Evolutionary conservation across 1,140 invertebrate genomes (phyloP).

Genomic region (Drosophila sechellia): DNA sequence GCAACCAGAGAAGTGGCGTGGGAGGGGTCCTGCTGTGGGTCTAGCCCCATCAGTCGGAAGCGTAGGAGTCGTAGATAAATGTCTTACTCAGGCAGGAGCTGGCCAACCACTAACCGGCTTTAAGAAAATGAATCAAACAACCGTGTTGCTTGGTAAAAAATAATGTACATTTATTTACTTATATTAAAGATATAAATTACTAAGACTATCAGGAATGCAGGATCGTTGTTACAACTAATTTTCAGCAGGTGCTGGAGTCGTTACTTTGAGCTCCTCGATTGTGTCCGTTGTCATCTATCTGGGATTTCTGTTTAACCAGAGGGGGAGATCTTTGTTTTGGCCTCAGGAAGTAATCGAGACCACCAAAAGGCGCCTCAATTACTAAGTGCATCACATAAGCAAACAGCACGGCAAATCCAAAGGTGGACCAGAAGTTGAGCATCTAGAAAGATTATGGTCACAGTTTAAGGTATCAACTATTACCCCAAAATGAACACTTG

Average conservation of each 20-base stretch:
- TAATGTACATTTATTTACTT: conserved; percentile 3
- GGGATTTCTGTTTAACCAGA: not conserved
- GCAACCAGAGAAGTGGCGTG: conserved; percentile 51
- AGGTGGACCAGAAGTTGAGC: conserved; percentile 37
- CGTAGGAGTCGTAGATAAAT: conserved; percentile 62
- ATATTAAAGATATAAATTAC: not conserved
- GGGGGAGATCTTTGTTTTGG: not conserved
- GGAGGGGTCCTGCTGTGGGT: not conserved
- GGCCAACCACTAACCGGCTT: not conserved
- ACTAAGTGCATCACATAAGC: conserved; percentile 29
- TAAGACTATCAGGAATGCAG: not conserved
- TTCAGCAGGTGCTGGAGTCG: not conserved
- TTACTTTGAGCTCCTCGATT: not conserved
- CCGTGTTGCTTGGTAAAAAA: not conserved
- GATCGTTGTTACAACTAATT: not conserved
- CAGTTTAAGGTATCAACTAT: not conserved
- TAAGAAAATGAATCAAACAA: not conserved
- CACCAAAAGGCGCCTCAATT: conserved; percentile 44
- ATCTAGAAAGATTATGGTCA: conserved; percentile 9
- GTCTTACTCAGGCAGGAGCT: conserved; percentile 60
- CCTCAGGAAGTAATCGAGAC: conserved; percentile 15
- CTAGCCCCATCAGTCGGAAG: conserved; percentile 42
- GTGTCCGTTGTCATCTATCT: not conserved
- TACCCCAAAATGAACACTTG: not conserved
- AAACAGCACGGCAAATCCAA: conserved; percentile 26